phyloP scores from a whole-genome alignment of 2,113 vertebrate genomes.

The Tyrannus savana region DNA sequence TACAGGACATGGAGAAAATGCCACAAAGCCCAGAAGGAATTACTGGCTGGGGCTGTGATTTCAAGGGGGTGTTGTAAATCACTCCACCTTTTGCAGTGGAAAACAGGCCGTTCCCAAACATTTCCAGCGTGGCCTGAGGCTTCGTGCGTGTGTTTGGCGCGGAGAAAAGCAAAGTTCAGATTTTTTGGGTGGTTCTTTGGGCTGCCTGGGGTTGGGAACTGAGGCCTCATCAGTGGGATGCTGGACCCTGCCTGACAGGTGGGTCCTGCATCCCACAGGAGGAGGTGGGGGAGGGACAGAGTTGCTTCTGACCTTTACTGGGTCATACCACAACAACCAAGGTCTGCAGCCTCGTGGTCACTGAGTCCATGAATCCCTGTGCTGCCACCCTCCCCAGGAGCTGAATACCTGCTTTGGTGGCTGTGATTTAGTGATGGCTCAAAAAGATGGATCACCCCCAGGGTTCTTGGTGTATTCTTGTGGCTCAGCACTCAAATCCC shows the following conservation, averaged over 20 bases:
- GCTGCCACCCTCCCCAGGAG: background rate
- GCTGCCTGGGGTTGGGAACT: background rate
- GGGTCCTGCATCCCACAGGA: background rate
- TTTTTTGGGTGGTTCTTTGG: background rate
- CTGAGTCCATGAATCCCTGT: background rate
- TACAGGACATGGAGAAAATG: background rate
- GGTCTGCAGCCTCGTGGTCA: background rate
- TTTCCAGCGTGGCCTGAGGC: background rate
- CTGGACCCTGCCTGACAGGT: background rate
- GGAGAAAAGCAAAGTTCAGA: background rate
- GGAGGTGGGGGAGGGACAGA: background rate
- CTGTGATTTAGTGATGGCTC: background rate
- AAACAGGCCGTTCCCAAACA: background rate
- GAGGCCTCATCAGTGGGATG: background rate
- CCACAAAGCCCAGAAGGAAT: background rate
- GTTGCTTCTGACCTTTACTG: background rate
- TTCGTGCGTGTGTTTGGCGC: rapidly evolving
- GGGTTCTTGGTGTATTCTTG: background rate
- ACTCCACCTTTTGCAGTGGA: background rate
- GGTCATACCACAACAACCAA: background rate
- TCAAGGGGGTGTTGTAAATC: background rate
- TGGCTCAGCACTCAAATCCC: background rate
- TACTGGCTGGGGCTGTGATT: background rate
- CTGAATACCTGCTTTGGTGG: background rate
- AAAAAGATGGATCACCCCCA: background rate